A percentile compares a stretch with the other conserved stretches of the same genome.
These are phyloP conservation scores for Aphelinus certus DNA, from an alignment of 1,140 invertebrate genomes.

Conservation along the genomic window DNA sequence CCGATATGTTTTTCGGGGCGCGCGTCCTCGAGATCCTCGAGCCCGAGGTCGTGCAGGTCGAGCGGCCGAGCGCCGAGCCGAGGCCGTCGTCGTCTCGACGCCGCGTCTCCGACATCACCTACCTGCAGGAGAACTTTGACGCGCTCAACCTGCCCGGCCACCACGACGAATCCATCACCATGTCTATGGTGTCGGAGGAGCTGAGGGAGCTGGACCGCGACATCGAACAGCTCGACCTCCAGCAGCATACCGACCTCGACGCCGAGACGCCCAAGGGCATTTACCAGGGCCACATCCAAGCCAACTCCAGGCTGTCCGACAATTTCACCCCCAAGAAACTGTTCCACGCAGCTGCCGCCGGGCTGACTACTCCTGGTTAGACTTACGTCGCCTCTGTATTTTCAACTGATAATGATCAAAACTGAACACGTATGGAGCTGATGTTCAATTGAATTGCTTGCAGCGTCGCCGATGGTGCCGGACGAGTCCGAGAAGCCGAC, in stretches of 20 bases:
- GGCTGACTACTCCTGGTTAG: not conserved
- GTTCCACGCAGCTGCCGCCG: not conserved
- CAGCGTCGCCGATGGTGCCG: no score
- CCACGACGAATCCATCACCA: not conserved
- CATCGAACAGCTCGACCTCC: conserved; percentile 15
- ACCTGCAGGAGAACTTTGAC: conserved; percentile 13
- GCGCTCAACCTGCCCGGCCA: not conserved
- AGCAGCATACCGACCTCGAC: not conserved
- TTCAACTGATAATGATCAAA: no score
- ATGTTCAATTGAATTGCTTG: no score
- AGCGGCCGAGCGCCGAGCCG: conserved; percentile 5
- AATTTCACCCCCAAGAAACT: conserved; percentile 24
- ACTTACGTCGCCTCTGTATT: no score
- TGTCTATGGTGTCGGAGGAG: conserved; percentile 16
- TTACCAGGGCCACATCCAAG: no score
- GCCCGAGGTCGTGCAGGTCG: conserved; percentile 15
- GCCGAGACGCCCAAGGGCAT: conserved; percentile 12
- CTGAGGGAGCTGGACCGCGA: conserved; percentile 19
- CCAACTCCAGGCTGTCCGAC: not conserved
- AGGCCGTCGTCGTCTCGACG: not conserved
- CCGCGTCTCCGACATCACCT: conserved; percentile 1
- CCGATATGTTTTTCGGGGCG: conserved; percentile 18
- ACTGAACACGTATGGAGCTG: no score
- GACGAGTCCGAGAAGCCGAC: not conserved
- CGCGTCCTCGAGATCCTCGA: conserved; percentile 33